Conservation (phyloP, 2,113 vertebrate genomes). For the Apistogramma diplotaenia region DNA sequence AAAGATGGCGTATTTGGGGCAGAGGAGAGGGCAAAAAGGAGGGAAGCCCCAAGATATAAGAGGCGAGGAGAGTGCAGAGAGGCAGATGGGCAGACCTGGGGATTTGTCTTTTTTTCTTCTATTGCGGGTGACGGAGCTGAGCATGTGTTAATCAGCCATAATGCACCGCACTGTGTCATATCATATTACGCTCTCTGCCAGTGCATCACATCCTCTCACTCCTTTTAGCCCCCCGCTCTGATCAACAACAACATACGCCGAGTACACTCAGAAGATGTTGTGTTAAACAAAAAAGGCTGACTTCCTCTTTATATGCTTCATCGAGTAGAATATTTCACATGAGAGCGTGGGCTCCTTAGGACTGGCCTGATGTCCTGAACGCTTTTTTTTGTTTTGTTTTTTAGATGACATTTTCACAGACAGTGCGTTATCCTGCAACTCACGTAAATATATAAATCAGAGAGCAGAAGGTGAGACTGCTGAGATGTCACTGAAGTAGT, state of each 20-base stretch:
- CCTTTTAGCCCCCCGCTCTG: neutral
- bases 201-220: slow-evolving; percentile 39
- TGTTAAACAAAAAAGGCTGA: slow-evolving; percentile 26
- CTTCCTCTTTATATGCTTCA: slow-evolving; percentile 54
- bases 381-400: no score
- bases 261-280: neutral
- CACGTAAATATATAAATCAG: slow-evolving; percentile 56
- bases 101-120: slow-evolving; percentile 49
- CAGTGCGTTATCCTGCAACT: slow-evolving; percentile 56
- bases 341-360: neutral
- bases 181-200: slow-evolving; percentile 56
- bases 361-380: slow-evolving; percentile 38
- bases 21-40: neutral
- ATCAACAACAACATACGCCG: neutral
- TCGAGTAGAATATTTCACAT: slow-evolving; percentile 43
- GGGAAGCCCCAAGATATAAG: slow-evolving; percentile 27
- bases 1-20: slow-evolving; percentile 23
- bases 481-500: slow-evolving; percentile 10
- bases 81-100: slow-evolving; percentile 2
- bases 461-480: slow-evolving; percentile 49
- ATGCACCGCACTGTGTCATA: slow-evolving; percentile 63
- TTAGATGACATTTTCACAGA: slow-evolving; percentile 59
- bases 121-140: slow-evolving; percentile 26
- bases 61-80: neutral
- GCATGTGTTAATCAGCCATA: slow-evolving; percentile 68